Evolutionary conservation across 1,140 invertebrate species (phyloP).

Genomic region (Tyrophagus putrescentiae): DNA sequence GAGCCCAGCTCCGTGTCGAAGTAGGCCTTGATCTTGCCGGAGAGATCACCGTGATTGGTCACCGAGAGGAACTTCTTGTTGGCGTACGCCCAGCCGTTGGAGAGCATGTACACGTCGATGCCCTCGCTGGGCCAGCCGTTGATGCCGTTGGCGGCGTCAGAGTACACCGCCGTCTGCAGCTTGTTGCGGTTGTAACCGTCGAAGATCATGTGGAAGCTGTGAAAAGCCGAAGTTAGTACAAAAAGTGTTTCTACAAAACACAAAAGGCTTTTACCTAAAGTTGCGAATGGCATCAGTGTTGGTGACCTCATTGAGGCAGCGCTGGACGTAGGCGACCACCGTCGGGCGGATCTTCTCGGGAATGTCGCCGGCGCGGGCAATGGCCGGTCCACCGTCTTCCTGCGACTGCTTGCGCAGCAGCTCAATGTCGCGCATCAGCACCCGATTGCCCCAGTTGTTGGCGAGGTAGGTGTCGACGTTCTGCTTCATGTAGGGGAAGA

Average conservation of each 20-base stretch:
- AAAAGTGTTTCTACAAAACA: not conserved
- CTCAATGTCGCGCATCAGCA: too few relatives aligned
- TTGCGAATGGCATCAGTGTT: not conserved
- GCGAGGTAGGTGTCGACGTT: not conserved
- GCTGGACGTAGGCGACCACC: not conserved
- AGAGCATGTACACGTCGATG: constrained; percentile 21
- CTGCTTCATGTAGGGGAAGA: not conserved
- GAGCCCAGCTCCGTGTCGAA: constrained; percentile 16
- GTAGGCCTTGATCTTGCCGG: constrained; percentile 8
- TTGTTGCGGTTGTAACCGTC: constrained; percentile 13
- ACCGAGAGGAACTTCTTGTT: constrained; percentile 5
- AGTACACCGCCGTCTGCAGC: constrained; percentile 16
- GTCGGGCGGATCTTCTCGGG: not conserved
- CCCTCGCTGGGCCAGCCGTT: not conserved
- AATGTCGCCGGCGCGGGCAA: not conserved
- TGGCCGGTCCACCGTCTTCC: not conserved
- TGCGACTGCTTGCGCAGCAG: too few relatives aligned
- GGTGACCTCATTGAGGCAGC: not conserved
- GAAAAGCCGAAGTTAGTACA: not conserved
- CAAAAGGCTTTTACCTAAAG: not conserved
- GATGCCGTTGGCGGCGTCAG: constrained; percentile 14
- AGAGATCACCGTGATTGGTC: constrained; percentile 22
- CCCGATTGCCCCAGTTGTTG: constrained; percentile 21
- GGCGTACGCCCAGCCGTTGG: constrained; percentile 18
- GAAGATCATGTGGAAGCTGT: constrained; percentile 14